These are phyloP conservation scores for Antitype chi DNA, from an alignment of 2,888 invertebrate genomes.

Conservation along the genomic window DNA sequence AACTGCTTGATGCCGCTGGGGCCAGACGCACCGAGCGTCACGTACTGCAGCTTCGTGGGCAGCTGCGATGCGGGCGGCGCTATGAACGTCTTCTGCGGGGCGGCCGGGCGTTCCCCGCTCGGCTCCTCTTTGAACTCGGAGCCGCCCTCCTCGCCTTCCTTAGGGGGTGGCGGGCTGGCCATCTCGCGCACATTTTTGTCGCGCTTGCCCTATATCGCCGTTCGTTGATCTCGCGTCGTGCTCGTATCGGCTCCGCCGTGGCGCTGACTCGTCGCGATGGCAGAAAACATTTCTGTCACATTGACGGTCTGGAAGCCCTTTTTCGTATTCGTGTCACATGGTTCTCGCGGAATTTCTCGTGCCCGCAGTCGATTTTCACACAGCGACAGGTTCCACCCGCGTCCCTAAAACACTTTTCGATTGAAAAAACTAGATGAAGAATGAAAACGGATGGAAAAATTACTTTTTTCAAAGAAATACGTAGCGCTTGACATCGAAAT, in stretches of 20 bases:
- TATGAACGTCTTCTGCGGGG: slow-evolving; percentile 89
- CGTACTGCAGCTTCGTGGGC: slow-evolving; percentile 87
- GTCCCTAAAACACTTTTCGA: slow-evolving; percentile 73
- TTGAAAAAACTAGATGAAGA: slow-evolving; percentile 77
- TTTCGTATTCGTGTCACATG: slow-evolving; percentile 91
- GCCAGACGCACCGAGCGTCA: slow-evolving; percentile 85
- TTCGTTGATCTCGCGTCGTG: slow-evolving; percentile 84
- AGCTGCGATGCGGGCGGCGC: slow-evolving; percentile 87
- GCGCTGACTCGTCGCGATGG: slow-evolving; percentile 88
- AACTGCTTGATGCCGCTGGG: slow-evolving; percentile 89
- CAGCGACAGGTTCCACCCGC: slow-evolving; percentile 67
- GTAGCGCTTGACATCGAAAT: slow-evolving; percentile 90
- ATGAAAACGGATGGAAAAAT: slow-evolving; percentile 80
- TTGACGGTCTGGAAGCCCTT: slow-evolving; percentile 90
- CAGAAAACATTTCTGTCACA: slow-evolving; percentile 91
- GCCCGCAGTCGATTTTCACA: slow-evolving; percentile 72
- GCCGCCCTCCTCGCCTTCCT: slow-evolving; percentile 88
- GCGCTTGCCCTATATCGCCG: slow-evolving; percentile 87
- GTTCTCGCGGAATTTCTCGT: slow-evolving; percentile 86
- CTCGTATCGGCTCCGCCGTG: slow-evolving; percentile 82
- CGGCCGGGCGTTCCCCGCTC: slow-evolving; percentile 86
- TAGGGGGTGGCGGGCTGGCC: slow-evolving; percentile 90
- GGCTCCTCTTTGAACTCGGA: slow-evolving; percentile 86
- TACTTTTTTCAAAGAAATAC: slow-evolving; percentile 87
- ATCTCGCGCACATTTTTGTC: slow-evolving; percentile 90